Conservation (phyloP, 2,113 vertebrate species). For the Cyanoliseus patagonus region DNA sequence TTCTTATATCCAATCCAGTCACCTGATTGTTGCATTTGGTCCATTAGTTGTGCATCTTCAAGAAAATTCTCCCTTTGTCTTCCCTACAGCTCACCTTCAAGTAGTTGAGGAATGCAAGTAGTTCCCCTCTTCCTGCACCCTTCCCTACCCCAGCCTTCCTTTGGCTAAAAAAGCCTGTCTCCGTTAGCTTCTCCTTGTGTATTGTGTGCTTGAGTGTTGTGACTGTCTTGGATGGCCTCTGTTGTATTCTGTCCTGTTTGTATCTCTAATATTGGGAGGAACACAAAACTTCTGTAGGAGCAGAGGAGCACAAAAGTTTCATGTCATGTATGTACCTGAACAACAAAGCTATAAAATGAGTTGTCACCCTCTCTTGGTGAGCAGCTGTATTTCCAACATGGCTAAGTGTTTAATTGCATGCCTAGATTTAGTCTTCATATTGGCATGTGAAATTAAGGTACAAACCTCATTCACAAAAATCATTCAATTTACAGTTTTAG, state of each 20-base stretch:
- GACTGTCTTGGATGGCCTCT: not conserved
- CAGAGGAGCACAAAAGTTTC: not conserved
- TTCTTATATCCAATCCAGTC: not conserved
- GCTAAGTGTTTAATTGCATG: not conserved
- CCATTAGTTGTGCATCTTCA: not conserved
- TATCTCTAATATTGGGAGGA: not conserved
- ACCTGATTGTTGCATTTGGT: not conserved
- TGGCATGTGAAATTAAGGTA: not conserved
- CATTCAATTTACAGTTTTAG: not conserved
- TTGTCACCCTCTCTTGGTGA: not conserved
- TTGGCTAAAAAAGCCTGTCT: not conserved
- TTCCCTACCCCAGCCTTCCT: not conserved
- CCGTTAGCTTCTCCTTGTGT: not conserved
- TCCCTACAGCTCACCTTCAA: not conserved
- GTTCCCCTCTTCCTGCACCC: not conserved
- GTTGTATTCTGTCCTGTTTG: not conserved
- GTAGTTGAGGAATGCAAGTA: not conserved
- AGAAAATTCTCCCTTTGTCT: not conserved
- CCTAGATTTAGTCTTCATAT: not conserved
- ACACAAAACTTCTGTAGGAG: not conserved
- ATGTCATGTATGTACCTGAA: not conserved
- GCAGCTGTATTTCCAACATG: not conserved
- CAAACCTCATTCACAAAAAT: not conserved
- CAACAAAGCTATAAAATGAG: not conserved
- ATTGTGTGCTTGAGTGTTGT: not conserved